Base-by-base conservation (phyloP, 2,797 vertebrate species). In the Mormyrus hasselquistii region DNA sequence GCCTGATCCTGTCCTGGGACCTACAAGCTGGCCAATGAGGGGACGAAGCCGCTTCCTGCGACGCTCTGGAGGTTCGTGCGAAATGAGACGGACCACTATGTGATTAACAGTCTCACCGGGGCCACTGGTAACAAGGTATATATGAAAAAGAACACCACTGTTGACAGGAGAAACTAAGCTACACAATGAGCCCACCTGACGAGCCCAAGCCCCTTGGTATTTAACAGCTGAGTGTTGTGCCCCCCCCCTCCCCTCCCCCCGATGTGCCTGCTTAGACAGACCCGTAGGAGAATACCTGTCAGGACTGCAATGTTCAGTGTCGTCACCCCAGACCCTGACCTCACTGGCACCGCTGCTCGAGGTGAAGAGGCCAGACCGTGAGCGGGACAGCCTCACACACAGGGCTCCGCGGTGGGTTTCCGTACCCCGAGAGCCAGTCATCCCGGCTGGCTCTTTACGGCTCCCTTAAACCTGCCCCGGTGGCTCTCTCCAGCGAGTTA, bases 401-500 rank as follows among this genome's bases (percentile, higher is more conserved):
- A 34, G 14, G 14, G 38, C 4, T 22, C 3, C 38, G 8, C 1
- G 2, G 3, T 19, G n/a, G 44, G 49, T 44, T 59, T 91, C 90
- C 47, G 65, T 1, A 76, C n/a, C 83, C 49, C 34, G 4, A 50
- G 88, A 73, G 79, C 22, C 38, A 53, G 79, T 50, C 34, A 86
- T 8, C 14, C 91, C 19, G 86, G 91, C 47, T 4, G 79, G 90
- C 87, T 90, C 89, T 49, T 89, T 89, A 47, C 19, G 84, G 85
- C 59, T 65, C 73, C 90, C 92, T 91, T 91, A 92, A 93, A 93
- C 86, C 89, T 22, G 55, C 86, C 52, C 29, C n/a, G 88, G 84
- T 87, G 52, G 87, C 90, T 91, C 92, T 91, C 93, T 88, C 89
- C 87, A 14, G 92, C 93, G 91, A 95, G 94, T 93, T 94, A 94